phyloP scores from a whole-genome alignment of 2,797 vertebrate genomes.

The Gambusia yucatana region DNA sequence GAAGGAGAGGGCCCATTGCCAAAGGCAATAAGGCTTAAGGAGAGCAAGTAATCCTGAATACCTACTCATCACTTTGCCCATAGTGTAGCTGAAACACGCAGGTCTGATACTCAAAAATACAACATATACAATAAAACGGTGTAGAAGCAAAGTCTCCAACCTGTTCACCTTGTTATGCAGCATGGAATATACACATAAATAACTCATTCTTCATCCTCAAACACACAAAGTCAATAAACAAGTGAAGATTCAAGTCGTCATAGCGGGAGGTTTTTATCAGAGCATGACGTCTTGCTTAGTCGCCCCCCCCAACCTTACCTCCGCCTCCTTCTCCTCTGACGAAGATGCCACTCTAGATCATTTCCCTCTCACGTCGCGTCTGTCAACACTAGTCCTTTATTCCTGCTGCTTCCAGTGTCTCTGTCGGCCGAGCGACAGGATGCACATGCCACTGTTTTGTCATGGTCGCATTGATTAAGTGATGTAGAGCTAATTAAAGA shows the following conservation, averaged over 20 bases:
- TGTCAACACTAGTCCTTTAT: conserved; percentile 53
- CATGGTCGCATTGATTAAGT: conserved; percentile 76
- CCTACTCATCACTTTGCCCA: conserved; percentile 75
- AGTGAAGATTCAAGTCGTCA: conserved; percentile 45
- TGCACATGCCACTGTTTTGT: conserved; percentile 68
- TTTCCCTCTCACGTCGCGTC: conserved; percentile 51
- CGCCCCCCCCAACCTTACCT: background rate
- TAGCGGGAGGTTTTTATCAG: conserved; percentile 53
- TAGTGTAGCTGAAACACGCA: conserved; percentile 68
- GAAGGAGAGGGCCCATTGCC: conserved; percentile 63
- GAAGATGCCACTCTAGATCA: conserved; percentile 62
- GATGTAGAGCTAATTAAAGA: conserved; percentile 78
- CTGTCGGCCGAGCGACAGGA: conserved; percentile 47
- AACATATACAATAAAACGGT: conserved; percentile 16
- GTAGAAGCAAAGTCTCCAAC: conserved; percentile 16
- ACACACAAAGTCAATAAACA: conserved; percentile 39
- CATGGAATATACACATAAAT: conserved; percentile 5
- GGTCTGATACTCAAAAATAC: conserved; percentile 50
- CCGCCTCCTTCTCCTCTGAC: conserved; percentile 6
- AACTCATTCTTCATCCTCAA: conserved; percentile 7
- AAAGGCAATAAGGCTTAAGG: conserved; percentile 66
- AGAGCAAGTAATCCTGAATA: conserved; percentile 72
- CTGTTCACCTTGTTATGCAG: conserved; percentile 15
- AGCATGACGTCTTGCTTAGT: conserved; percentile 29
- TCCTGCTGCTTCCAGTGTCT: conserved; percentile 46